Evolutionary conservation across 2,888 invertebrate species (phyloP).

Genomic region (Drosophila bunnanda): DNA sequence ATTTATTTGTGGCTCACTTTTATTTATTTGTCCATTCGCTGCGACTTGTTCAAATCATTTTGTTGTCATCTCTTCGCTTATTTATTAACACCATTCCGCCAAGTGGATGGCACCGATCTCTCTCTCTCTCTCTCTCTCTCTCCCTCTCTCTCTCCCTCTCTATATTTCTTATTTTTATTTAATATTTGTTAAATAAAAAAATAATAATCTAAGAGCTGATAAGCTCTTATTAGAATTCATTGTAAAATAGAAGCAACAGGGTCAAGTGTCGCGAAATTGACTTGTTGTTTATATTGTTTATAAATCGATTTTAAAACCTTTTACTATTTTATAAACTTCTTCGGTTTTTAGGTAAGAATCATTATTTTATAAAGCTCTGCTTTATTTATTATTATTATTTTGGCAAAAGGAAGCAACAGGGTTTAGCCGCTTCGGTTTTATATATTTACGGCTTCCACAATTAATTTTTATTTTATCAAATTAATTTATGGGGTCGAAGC

Average conservation of each 20-base stretch:
- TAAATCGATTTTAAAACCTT: not conserved
- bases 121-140: not conserved
- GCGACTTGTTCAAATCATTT: slow-evolving; percentile 43
- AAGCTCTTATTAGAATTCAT: not conserved
- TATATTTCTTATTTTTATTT: slow-evolving; percentile 5
- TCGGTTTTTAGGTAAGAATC: no score
- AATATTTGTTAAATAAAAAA: not conserved
- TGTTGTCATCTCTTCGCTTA: slow-evolving; percentile 48
- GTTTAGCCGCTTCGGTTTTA: not conserved
- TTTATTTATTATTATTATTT: not conserved
- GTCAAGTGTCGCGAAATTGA: not conserved
- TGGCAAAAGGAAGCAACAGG: not conserved
- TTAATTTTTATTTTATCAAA: not conserved
- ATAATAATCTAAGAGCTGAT: not conserved
- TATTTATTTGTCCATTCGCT: slow-evolving; percentile 25
- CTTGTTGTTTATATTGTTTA: no score
- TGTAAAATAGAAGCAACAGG: slow-evolving; percentile 9
- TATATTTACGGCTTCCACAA: not conserved
- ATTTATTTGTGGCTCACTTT: slow-evolving; percentile 32
- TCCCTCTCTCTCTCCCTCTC: slow-evolving; percentile 5
- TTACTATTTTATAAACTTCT: not conserved
- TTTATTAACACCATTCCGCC: slow-evolving; percentile 67
- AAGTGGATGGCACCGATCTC: slow-evolving; percentile 32
- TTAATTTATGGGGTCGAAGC: not conserved
- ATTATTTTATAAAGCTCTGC: not conserved